These are phyloP conservation scores for Scaptodrosophila lebanonensis DNA, from an alignment of 1,140 invertebrate genomes.

Conservation along the genomic window DNA sequence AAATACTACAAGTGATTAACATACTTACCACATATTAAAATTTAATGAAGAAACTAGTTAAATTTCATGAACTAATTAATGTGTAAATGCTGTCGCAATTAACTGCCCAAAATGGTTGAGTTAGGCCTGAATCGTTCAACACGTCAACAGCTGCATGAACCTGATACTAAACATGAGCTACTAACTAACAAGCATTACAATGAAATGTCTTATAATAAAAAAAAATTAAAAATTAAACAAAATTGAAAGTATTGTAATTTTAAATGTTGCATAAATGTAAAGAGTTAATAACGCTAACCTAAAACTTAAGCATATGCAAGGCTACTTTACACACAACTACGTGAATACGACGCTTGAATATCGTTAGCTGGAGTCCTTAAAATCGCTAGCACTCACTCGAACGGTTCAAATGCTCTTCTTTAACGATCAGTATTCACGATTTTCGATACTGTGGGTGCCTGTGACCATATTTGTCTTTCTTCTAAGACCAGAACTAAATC, in stretches of 20 bases:
- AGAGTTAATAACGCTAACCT: conserved; percentile 40
- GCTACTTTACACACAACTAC: no score
- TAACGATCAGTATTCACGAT: no score
- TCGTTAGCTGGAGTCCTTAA: no score
- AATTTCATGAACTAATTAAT: conserved; percentile 4
- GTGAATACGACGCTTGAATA: no score
- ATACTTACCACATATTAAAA: conserved; percentile 3
- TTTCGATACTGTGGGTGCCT: no score
- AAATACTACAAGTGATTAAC: conserved; percentile 44
- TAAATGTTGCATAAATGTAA: conserved; percentile 47
- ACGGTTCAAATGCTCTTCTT: no score
- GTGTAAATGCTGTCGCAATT: conserved; percentile 29
- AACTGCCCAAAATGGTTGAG: no score
- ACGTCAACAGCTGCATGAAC: background rate
- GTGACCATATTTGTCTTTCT: no score
- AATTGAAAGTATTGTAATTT: conserved; percentile 63
- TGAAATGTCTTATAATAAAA: conserved; percentile 21
- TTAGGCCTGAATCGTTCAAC: no score
- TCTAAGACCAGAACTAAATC: no score
- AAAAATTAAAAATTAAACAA: conserved; percentile 28
- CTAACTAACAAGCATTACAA: conserved; percentile 6
- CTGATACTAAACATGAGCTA: no score
- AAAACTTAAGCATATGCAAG: conserved; percentile 25
- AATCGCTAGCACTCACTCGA: no score
- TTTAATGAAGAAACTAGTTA: conserved; percentile 16